Conservation (phyloP, 2,113 vertebrate species). For the Pelecanoides urinatrix region DNA sequence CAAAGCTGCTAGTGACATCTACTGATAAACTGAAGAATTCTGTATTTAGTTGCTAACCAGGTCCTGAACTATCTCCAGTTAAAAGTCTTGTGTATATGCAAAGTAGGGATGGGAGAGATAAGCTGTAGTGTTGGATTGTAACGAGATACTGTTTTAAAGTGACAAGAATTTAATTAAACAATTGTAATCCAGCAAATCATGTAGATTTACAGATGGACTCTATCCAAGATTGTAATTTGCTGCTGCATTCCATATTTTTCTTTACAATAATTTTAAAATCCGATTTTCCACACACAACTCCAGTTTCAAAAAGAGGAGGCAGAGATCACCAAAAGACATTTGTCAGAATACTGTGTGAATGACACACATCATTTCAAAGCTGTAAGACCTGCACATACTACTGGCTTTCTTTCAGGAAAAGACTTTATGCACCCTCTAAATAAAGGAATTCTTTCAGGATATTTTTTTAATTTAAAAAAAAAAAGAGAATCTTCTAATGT, state of each 20-base stretch:
- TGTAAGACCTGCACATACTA: background rate
- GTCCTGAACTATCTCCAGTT: background rate
- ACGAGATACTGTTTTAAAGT: background rate
- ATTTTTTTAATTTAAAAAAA: background rate
- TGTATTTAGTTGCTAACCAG: background rate
- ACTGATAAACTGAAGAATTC: slow-evolving; percentile 1
- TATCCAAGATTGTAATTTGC: background rate
- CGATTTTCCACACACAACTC: background rate
- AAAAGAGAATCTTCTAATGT: background rate
- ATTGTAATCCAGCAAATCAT: background rate
- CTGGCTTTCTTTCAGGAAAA: background rate
- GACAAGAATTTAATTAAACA: background rate
- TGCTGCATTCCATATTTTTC: background rate
- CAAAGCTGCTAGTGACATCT: slow-evolving; percentile 37
- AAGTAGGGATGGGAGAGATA: background rate
- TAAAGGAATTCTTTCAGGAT: background rate
- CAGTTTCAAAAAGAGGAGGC: background rate
- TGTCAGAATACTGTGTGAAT: background rate
- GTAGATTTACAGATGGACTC: background rate
- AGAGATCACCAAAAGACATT: background rate
- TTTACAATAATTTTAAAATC: background rate
- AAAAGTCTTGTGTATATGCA: background rate
- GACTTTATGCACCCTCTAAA: background rate
- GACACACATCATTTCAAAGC: background rate
- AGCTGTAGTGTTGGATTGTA: background rate